These are phyloP conservation scores for Nasonia oneida DNA, from an alignment of 2,888 invertebrate species.

Conservation along the genomic window DNA sequence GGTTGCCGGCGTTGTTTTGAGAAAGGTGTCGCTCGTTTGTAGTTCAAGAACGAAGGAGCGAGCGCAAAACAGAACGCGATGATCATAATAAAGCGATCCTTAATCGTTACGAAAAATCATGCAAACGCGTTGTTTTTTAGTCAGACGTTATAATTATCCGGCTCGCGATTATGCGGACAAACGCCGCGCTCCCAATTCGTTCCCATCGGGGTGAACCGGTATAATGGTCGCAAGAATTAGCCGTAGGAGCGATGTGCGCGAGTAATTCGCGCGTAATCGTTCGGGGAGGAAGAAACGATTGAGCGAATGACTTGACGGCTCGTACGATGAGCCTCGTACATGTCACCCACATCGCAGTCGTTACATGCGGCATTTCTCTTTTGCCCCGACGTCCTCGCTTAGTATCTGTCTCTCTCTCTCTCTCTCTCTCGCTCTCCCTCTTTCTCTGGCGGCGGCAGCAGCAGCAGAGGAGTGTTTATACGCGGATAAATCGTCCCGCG, in stretches of 20 bases:
- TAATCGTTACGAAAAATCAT: too few species aligned
- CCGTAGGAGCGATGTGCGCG: not conserved
- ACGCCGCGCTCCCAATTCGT: not conserved
- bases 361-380: not conserved
- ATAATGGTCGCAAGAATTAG: constrained; percentile 5
- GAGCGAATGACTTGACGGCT: constrained; percentile 16
- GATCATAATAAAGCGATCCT: too few species aligned
- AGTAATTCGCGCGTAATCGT: not conserved
- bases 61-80: not conserved
- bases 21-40: not conserved
- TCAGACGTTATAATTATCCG: too few species aligned
- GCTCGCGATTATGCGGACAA: not conserved
- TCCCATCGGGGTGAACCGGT: not conserved
- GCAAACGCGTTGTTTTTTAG: too few species aligned
- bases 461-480: not conserved
- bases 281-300: constrained; percentile 17
- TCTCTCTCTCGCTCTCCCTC: too few species aligned
- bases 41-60: not conserved
- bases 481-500: constrained; percentile 1
- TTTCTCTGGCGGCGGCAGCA: too few species aligned
- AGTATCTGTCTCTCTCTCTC: too few species aligned
- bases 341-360: constrained; percentile 43
- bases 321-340: not conserved
- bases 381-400: not conserved
- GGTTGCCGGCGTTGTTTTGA: not conserved